Conservation (phyloP, 1,140 invertebrate species). For the Onthophagus taurus region DNA sequence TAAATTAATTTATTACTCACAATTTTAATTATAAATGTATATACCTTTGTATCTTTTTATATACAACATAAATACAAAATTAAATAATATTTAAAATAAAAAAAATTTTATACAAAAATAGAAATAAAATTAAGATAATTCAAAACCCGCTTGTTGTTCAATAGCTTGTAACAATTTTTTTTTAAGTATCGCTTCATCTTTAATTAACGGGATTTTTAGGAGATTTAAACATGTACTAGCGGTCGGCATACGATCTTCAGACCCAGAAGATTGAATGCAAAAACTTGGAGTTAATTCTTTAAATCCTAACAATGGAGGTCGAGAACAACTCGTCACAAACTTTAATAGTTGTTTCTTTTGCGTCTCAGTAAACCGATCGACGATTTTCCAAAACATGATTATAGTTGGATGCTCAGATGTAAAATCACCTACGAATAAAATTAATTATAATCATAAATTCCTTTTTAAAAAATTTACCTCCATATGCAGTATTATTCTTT, state of each 20-base stretch:
- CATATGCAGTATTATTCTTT: conserved; percentile 73
- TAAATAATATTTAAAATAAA: conserved; percentile 3
- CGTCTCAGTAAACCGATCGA: conserved; percentile 72
- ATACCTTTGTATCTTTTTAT: no score
- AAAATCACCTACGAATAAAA: conserved; percentile 60
- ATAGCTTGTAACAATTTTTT: conserved; percentile 90
- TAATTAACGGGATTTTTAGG: conserved; percentile 87
- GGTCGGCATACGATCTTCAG: conserved; percentile 79
- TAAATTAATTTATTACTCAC: no score
- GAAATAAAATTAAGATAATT: conserved; percentile 64
- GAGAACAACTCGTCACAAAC: conserved; percentile 94
- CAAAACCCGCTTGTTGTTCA: conserved; percentile 90
- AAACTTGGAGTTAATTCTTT: conserved; percentile 92
- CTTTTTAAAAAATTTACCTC: conserved; percentile 37
- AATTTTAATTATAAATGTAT: no score
- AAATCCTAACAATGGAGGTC: conserved; percentile 94
- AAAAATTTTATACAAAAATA: conserved; percentile 9
- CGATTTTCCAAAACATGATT: conserved; percentile 74
- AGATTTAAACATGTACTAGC: conserved; percentile 98
- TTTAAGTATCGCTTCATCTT: conserved; percentile 62
- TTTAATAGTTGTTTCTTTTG: conserved; percentile 83
- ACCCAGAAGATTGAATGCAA: conserved; percentile 86
- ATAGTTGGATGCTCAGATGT: conserved; percentile 67
- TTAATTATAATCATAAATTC: not conserved
- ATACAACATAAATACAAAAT: conserved; percentile 10